Evolutionary conservation across 2,113 vertebrate species (phyloP).

Genomic region (Psilopsiagon aymara): DNA sequence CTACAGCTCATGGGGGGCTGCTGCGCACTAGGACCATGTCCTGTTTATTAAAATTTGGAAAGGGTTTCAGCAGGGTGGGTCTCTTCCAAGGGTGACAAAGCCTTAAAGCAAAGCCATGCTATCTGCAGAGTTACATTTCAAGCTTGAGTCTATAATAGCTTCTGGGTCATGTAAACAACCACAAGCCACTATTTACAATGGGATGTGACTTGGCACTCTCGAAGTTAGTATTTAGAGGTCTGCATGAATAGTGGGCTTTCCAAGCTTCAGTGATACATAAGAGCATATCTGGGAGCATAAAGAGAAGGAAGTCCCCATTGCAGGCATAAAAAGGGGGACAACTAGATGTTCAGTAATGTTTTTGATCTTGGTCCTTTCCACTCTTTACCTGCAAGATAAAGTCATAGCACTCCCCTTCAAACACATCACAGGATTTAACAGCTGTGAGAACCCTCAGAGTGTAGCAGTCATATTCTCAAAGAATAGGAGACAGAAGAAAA

Average conservation of each 20-base stretch:
- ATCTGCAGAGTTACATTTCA: neutral
- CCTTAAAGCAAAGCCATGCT: neutral
- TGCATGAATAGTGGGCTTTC: neutral
- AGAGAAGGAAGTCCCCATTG: neutral
- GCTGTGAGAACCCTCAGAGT: fast-evolving
- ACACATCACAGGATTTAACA: neutral
- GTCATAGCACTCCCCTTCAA: neutral
- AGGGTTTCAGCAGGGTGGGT: neutral
- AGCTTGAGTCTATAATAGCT: neutral
- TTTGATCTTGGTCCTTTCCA: neutral
- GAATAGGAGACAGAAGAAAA: neutral
- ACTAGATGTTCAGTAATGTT: neutral
- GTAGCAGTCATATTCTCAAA: neutral
- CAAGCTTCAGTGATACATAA: neutral
- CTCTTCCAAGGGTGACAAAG: neutral
- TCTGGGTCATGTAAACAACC: neutral
- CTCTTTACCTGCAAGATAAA: neutral
- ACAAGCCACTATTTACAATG: neutral
- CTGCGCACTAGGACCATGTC: neutral
- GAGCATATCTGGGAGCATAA: neutral
- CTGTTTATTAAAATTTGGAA: neutral
- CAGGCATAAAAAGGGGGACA: neutral
- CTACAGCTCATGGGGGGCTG: neutral
- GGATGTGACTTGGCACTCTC: neutral
- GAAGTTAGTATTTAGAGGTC: neutral